phyloP scores from a whole-genome alignment of 2,113 vertebrate genomes.

The Lagopus leucura region DNA sequence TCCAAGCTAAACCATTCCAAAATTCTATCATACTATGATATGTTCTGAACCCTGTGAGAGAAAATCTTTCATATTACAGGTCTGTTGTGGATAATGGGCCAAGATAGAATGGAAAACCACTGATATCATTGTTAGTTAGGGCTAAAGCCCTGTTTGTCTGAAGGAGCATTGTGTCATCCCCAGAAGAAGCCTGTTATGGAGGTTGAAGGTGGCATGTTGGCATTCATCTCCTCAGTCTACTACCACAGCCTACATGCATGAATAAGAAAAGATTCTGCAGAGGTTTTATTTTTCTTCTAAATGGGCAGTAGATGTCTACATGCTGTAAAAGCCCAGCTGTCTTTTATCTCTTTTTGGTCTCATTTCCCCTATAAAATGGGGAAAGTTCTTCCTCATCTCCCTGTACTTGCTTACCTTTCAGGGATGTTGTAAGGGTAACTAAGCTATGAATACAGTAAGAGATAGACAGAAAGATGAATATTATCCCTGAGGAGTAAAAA shows the following conservation, averaged over 20 bases:
- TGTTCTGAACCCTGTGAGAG: neutral
- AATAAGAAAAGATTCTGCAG: neutral
- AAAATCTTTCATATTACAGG: neutral
- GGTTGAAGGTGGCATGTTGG: rapidly evolving
- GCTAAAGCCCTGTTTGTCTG: neutral
- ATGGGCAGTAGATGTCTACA: neutral
- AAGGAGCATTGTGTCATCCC: rapidly evolving
- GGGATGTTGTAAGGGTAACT: neutral
- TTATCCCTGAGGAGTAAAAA: neutral
- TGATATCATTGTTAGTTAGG: neutral
- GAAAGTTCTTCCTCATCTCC: neutral
- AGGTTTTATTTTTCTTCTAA: neutral
- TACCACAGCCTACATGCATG: neutral
- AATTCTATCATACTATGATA: neutral
- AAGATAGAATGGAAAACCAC: neutral
- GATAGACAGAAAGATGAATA: slow-evolving; percentile 9
- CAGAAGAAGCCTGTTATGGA: neutral
- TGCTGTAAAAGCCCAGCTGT: neutral
- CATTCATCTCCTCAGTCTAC: neutral
- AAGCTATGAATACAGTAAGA: neutral
- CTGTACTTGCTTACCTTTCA: neutral
- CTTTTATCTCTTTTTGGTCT: neutral
- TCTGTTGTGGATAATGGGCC: neutral
- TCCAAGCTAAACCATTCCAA: neutral
- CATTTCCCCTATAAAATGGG: neutral